Evolutionary conservation across 2,797 vertebrate genomes (phyloP).

Genomic region (Anguilla marmorata): DNA sequence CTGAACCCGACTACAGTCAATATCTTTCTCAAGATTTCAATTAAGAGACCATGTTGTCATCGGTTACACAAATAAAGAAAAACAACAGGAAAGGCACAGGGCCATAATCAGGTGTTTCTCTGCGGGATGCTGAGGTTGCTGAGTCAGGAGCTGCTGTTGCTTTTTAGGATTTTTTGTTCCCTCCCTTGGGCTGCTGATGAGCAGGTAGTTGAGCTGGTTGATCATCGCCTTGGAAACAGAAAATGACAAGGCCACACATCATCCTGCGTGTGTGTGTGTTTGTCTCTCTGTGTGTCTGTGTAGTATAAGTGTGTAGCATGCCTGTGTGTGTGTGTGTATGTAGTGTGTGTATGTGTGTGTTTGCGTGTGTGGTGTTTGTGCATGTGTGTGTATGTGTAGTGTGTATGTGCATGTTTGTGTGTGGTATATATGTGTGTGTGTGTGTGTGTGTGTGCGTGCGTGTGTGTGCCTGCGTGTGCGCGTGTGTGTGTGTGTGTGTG

Average conservation of each 20-base stretch:
- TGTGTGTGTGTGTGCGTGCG: no score
- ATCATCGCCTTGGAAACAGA: not conserved
- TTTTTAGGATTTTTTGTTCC: not conserved
- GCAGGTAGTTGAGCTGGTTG: not conserved
- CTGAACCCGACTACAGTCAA: not conserved
- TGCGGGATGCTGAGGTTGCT: no score
- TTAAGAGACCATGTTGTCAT: not conserved
- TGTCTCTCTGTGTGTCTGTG: not conserved
- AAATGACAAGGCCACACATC: not conserved
- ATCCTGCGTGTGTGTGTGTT: slow-evolving; percentile 25
- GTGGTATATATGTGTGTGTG: no score
- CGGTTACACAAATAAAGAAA: not conserved
- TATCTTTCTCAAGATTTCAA: slow-evolving; percentile 5
- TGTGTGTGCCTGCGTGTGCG: no score
- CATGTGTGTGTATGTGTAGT: no score
- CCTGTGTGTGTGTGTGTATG: slow-evolving; percentile 23
- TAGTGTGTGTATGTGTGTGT: no score
- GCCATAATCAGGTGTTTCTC: not conserved
- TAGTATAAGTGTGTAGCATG: slow-evolving; percentile 3
- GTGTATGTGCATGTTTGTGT: no score
- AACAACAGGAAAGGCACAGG: not conserved
- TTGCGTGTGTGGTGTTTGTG: no score
- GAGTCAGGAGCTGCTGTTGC: not conserved
- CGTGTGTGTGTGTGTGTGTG: no score
- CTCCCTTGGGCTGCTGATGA: not conserved